Evolutionary conservation across 1,140 invertebrate species (phyloP), one percentile per base, ranked within the genome.

Genomic region (Gonatopus flavifemur): DNA sequence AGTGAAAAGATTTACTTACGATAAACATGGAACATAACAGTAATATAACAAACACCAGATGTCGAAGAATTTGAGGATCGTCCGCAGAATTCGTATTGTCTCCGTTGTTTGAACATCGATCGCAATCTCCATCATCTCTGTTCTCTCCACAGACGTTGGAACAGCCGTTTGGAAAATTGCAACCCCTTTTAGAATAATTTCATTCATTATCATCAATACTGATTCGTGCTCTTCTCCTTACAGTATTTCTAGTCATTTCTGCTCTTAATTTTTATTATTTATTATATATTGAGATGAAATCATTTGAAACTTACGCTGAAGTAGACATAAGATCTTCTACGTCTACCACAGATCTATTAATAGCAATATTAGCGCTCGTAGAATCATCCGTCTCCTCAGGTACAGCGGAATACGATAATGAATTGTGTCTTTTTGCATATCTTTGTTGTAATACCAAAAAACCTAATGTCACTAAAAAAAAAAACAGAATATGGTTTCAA

Each of bases 11-110:
- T 45, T 40, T 51, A 66, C 87, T 84, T 71, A 92, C 90, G 59
- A 95, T 86, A 77, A 95, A 93, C 88, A 96, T 95, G 13, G 90
- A 92, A 35, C 88, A 85, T 19, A 86, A 78, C 45, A 94, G 78
- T 0, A 91, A 77, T 28, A 97, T 85, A 9, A 96, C 71, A n/a
- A 96, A 78, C 19, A 94, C 86, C 15, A 90, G 84, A 72, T 96
- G 93, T 57, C 86, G 82, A 44, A 92, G 80, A 45, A 88, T 84
- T 70, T 96, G 91, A 50, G 86, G 78, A 61, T 86, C 82, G 32
- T 83, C 79, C 3, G 69, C 68, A 32, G 37, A 41, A 21, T 55
- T 49, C 41, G 42, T 53, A 28, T 55, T 55, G 35, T 59, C 57
- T 22, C 72, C 67, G 21, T 57, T 44, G 3, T 69, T 48, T 20